Evolutionary conservation across 2,113 vertebrate genomes (phyloP).

Genomic region (Siniperca knerii): DNA sequence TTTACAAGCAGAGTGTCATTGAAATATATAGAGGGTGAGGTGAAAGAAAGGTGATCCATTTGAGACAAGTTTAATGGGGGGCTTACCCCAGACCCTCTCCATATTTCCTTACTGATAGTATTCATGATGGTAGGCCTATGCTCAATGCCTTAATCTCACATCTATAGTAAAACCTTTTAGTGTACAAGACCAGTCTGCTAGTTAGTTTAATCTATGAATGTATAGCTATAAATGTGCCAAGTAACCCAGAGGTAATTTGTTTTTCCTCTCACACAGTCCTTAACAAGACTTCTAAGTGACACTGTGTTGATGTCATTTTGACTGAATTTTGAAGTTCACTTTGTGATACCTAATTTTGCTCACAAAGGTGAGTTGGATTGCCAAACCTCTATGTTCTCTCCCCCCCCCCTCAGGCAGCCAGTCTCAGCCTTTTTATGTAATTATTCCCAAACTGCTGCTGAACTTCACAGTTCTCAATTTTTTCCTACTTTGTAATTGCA

Average conservation of each 20-base stretch:
- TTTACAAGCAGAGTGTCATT: conserved; percentile 33
- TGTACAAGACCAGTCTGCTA: conserved; percentile 9
- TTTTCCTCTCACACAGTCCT: conserved; percentile 17
- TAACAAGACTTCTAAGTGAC: conserved; percentile 45
- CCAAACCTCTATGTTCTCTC: conserved; percentile 23
- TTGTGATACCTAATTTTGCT: conserved; percentile 42
- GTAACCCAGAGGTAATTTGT: conserved; percentile 13
- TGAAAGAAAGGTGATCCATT: conserved; percentile 16
- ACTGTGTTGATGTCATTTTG: conserved; percentile 55
- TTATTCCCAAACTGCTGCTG: conserved; percentile 69
- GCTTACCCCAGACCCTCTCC: not conserved
- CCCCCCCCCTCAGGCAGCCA: conserved; percentile 20
- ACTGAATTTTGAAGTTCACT: conserved; percentile 61
- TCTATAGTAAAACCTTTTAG: conserved; percentile 4
- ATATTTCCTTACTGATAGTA: not conserved
- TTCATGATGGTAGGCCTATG: not conserved
- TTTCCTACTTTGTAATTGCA: conserved; percentile 71
- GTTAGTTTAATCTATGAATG: conserved; percentile 6
- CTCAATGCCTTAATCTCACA: conserved; percentile 12
- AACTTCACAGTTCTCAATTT: conserved; percentile 55
- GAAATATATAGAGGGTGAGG: not conserved
- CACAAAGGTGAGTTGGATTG: conserved; percentile 33
- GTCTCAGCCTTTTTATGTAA: conserved; percentile 51
- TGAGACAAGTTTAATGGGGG: not conserved
- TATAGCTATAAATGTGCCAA: conserved; percentile 1